phyloP scores from a whole-genome alignment of 2,113 vertebrate species.

The Pluvialis apricaria region DNA sequence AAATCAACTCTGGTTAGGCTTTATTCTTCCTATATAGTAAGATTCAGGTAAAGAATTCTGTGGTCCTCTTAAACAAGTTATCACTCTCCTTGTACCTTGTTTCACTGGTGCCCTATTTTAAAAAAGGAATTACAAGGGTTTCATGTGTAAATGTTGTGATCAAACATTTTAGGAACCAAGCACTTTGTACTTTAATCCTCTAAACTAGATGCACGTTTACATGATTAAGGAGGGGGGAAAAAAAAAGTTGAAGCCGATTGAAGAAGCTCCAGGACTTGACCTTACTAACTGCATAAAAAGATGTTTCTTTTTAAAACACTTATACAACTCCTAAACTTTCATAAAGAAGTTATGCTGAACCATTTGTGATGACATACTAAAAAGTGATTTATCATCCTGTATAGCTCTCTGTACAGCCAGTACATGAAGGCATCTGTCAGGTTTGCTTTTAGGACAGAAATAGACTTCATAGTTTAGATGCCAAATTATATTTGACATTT shows the following conservation, averaged over 20 bases:
- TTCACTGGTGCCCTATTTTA: neutral
- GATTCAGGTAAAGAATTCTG: neutral
- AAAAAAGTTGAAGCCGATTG: neutral
- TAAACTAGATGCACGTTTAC: neutral
- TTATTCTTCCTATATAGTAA: neutral
- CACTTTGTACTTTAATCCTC: neutral
- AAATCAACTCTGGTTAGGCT: neutral
- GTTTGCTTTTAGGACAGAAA: conserved; percentile 48
- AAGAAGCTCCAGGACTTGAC: neutral
- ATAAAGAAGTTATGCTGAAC: neutral
- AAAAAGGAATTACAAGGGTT: neutral
- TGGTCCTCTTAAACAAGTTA: neutral
- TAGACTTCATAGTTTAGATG: conserved; percentile 29
- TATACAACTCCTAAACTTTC: neutral
- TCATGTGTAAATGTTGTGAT: neutral
- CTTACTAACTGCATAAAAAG: neutral
- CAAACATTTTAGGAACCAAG: neutral
- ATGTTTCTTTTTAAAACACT: neutral
- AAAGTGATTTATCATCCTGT: conserved; percentile 35
- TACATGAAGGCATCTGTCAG: conserved; percentile 42
- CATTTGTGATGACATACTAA: neutral
- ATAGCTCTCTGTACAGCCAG: neutral
- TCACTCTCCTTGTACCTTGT: neutral
- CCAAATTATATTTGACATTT: conserved; percentile 67
- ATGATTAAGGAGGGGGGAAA: neutral